Percentiles rank a stretch among this genome's conserved stretches.
Evolutionary conservation across 2,888 invertebrate species (phyloP).

Genomic region (Torymus aiolomorphi): DNA sequence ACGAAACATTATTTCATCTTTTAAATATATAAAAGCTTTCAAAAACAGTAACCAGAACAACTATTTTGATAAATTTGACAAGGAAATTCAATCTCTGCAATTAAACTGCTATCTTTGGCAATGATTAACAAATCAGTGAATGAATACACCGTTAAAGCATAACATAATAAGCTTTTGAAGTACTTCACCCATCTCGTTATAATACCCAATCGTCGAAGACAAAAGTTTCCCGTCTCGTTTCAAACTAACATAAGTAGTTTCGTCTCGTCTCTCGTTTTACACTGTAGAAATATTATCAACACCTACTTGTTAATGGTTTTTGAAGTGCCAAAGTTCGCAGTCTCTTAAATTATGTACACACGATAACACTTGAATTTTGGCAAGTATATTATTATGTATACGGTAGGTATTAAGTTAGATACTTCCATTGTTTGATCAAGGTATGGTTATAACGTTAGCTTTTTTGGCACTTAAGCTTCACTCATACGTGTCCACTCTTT

Average conservation of each 20-base stretch:
- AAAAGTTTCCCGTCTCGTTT: conserved; percentile 40
- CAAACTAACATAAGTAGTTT: conserved; percentile 40
- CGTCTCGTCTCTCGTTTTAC: conserved; percentile 32
- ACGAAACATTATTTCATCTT: too few relatives aligned
- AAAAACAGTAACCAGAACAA: too few relatives aligned
- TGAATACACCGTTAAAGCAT: conserved; percentile 31
- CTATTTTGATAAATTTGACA: background rate
- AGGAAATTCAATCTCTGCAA: conserved; percentile 19
- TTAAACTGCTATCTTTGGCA: conserved; percentile 6
- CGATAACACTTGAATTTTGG: conserved; percentile 53
- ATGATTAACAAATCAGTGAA: conserved; percentile 13
- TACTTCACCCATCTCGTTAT: conserved; percentile 26
- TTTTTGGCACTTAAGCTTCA: conserved; percentile 58
- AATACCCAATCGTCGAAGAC: conserved; percentile 25
- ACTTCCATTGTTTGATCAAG: conserved; percentile 59
- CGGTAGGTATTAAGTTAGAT: conserved; percentile 55
- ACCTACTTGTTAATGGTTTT: conserved; percentile 51
- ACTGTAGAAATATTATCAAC: conserved; percentile 57
- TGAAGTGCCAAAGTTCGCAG: conserved; percentile 58
- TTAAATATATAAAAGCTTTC: too few relatives aligned
- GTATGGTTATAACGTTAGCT: conserved; percentile 50
- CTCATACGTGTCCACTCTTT: conserved; percentile 30
- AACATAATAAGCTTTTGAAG: conserved; percentile 36
- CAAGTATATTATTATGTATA: conserved; percentile 55
- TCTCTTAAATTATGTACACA: conserved; percentile 58